Base-by-base conservation (phyloP, 2,888 invertebrate species). In the Microctonus hyperodae region DNA sequence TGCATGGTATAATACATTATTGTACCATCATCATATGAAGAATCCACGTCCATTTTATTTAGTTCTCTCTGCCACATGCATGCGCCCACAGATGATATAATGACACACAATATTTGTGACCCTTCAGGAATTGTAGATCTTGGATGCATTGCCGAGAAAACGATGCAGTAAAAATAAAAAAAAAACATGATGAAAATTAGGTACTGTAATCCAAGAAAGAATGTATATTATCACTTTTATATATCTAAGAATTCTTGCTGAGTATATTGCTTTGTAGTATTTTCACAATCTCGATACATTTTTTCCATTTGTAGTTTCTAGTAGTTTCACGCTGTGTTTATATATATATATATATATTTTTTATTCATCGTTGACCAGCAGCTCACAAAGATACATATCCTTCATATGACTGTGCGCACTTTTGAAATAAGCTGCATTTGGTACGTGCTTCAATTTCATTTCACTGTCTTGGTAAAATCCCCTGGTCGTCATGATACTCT, bases 381-480 rank as follows among this genome's bases (percentile, higher is more conserved):
- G 35, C 20, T 11, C 56, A 33, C 35, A 35, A 35, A n/a, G 25
- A n/a, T 23, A 13, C n/a, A n/a, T 40, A 23, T 23, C 9, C 40
- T 44, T 11, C 16, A 40, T 37, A 35, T 35, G 35, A 35, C 37
- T 23, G 22, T 23, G 37, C 44, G 40, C 58, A 65, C 51, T 53
- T 59, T 53, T 22, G 51, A 59, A 25, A 59, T 37, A 37, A n/a
- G 65, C 48, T 40, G n/a, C 28, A 4, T 37, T 13, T n/a, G 13
- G 40, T 65, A 55, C 60, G 65, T 65, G 65, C 40, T 60, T 65
- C 59, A 65, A 53, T 65, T 65, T 51, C 59, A 59, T 59, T 48
- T 59, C 58, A n/a, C 23, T n/a, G 40, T 58, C 58, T 37, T 22
- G 20, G 33, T 20, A 1, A 5, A 11, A 57, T 44, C 37, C 37